A percentile compares a stretch with the other conserved stretches of the same genome.
Conservation (phyloP, 2,888 invertebrate species). For the Coleophora deauratella region DNA sequence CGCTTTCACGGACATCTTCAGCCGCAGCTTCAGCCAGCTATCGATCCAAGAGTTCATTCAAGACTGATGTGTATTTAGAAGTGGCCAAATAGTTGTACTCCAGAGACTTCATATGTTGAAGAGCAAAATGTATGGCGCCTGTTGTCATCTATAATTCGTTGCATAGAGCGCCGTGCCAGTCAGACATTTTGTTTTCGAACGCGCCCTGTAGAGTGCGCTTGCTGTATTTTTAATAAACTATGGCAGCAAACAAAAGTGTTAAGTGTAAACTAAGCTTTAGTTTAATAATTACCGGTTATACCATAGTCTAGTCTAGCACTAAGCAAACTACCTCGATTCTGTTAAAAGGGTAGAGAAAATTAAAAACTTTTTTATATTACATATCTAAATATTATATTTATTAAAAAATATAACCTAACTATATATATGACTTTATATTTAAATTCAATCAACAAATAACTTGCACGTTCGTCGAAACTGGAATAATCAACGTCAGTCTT, state of each 20-base stretch:
- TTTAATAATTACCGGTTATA: too few species aligned
- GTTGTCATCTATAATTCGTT: too few species aligned
- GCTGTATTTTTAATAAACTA: too few species aligned
- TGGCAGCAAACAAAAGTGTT: too few species aligned
- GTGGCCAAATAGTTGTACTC: too few species aligned
- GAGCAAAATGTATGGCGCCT: background rate
- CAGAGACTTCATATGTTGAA: background rate
- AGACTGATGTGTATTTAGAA: slow-evolving; percentile 22
- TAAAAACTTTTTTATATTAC: slow-evolving; percentile 44
- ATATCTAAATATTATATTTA: slow-evolving; percentile 75
- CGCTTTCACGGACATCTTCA: slow-evolving; percentile 88
- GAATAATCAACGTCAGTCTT: slow-evolving; percentile 73
- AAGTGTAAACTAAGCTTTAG: background rate
- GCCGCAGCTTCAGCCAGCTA: slow-evolving; percentile 82
- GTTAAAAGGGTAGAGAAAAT: background rate
- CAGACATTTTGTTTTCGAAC: too few species aligned
- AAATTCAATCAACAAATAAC: slow-evolving; percentile 73
- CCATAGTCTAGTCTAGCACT: too few species aligned
- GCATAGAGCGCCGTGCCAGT: too few species aligned
- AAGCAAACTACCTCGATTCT: background rate
- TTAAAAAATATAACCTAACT: slow-evolving; percentile 75
- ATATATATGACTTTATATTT: slow-evolving; percentile 74
- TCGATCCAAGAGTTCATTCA: slow-evolving; percentile 79
- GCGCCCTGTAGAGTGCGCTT: too few species aligned
- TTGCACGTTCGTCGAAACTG: slow-evolving; percentile 68